Evolutionary conservation across 2,888 invertebrate species (phyloP), one percentile per base, ranked within the genome.

Genomic region (Dinocampus coccinellae): DNA sequence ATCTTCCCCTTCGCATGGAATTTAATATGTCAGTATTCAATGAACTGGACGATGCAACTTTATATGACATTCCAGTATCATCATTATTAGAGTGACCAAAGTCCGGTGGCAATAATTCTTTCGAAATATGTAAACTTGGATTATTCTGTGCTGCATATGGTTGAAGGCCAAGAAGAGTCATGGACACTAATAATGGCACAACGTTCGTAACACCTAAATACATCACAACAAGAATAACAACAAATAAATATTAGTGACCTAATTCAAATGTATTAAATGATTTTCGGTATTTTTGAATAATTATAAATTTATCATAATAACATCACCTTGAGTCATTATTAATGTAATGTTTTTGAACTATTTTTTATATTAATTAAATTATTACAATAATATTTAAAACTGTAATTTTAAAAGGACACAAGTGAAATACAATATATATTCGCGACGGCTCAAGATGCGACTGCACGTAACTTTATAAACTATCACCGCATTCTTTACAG

Each of bases 151-250:
- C 79, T 3, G 81, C 80, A 61, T 83, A 80, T 65, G 84, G 79
- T 60, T 80, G 83, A 13, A 82, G 78, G 36, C 85, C 85, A 29
- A 88, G 75, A n/a, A 88, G 78, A 69, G 86, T 87, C 85, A 88
- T 86, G 4, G 88, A 87, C 71, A 88, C 72, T 66, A 88, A 75
- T 86, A 87, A 87, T 69, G 87, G 88, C 69, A 86, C 75, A 36
- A 85, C 74, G 72, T 79, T 83, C 72, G 81, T 80, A 81, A 87
- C 84, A 69, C 83, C 88, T 88, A 78, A 24, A 53, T 26, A 66
- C 29, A 55, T 22, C 20, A 9, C 36, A 61, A 34, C 16, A 62
- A 13, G 29, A 55, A 61, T 22, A 52, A 67, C 42, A 22, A 13
- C 65, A 3, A 34, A 20, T 29, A 52, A 22, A 10, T 34, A 26